phyloP scores from a whole-genome alignment of 1,140 invertebrate genomes.

The Brachionus paranguensis region DNA sequence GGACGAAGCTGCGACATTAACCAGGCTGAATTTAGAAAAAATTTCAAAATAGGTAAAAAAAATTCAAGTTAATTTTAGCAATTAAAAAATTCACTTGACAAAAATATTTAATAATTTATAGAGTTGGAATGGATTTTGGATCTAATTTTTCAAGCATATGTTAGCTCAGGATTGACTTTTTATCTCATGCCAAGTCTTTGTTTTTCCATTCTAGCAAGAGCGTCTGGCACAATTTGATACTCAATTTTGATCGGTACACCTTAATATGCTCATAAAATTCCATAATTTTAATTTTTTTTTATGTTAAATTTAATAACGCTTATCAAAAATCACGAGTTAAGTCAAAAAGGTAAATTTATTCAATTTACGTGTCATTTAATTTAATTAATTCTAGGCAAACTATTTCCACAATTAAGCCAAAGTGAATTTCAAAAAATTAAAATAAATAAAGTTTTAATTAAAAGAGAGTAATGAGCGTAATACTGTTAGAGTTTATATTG shows the following conservation, averaged over 20 bases:
- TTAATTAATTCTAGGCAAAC: background rate
- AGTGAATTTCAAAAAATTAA: background rate
- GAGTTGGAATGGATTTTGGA: too few relatives aligned
- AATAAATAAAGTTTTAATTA: background rate
- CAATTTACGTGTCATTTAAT: background rate
- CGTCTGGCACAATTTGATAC: too few relatives aligned
- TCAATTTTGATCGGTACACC: background rate
- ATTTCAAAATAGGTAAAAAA: background rate
- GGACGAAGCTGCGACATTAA: background rate
- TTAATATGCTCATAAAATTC: background rate
- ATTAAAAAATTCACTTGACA: too few relatives aligned
- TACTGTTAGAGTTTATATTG: background rate
- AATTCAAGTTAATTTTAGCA: background rate
- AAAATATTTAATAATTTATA: too few relatives aligned
- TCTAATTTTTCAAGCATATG: too few relatives aligned
- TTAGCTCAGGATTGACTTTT: background rate
- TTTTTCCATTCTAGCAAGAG: background rate
- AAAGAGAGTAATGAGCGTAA: background rate
- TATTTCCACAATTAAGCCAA: background rate
- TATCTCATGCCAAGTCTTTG: background rate
- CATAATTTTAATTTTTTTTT: background rate
- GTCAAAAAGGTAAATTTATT: background rate
- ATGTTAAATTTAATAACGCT: background rate
- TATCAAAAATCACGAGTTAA: background rate
- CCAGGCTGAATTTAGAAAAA: background rate